Evolutionary conservation across 2,888 invertebrate genomes (phyloP), one percentile per base, ranked within the genome.

Genomic region (Drosophila glabriapex): DNA sequence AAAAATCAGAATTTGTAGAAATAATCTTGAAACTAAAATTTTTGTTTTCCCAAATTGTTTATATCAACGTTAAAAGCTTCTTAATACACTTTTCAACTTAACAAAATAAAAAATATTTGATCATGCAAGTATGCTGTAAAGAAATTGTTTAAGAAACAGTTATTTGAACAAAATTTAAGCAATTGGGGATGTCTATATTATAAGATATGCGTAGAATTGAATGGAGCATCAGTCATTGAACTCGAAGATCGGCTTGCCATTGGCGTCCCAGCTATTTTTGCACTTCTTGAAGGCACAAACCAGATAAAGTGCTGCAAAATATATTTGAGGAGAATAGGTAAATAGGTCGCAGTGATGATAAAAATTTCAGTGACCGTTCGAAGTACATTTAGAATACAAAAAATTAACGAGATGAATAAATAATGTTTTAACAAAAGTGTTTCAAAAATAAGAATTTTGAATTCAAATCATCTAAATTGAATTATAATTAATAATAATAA

Each of bases 211-310:
- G 35, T 14, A 6, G 39, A 46, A 29, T 28, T 19, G 19, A 29
- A 9, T 37, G 19, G 14, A 41, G 25, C 41, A 58, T 85, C 73
- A 85, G 83, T 85, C 83, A 59, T 87, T 80, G 19, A 88, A 88
- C 33, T 82, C 77, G 33, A 87, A 88, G 25, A 87, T 49, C 0
- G 88, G 88, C n/a, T 81, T 87, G 39, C 89, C 88, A 39, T 85
- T 70, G 35, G 76, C 50, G 59, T 89, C 88, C 88, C 87, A 88
- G 19, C 76, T 78, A 33, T 88, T 88, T 70, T 88, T 88, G 82
- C 95, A 95, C 93, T 98, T 98, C 94, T 96, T 95, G 92, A 98
- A 98, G 59, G 95, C 97, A 94, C 97, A 97, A 12, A 96, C 96
- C 91, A 96, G 94, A 92, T 98, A 98, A 43, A 98, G 93, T 62